phyloP scores from a whole-genome alignment of 2,113 vertebrate genomes.

The Hydrochoerus hydrochaeris region DNA sequence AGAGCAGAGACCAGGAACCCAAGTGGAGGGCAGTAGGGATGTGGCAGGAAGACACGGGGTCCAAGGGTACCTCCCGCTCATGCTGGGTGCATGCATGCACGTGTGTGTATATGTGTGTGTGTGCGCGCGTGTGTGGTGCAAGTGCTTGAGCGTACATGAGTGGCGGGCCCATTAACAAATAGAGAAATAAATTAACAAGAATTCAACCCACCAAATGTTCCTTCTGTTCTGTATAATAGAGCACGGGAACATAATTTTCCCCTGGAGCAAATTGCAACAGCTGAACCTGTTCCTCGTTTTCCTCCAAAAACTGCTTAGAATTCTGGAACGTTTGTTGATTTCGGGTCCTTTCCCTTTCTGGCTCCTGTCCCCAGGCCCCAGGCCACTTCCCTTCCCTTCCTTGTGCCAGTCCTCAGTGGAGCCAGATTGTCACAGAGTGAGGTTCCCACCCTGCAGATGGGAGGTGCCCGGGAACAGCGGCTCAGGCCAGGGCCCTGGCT shows the following conservation, averaged over 20 bases:
- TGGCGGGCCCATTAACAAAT: constrained; percentile 70
- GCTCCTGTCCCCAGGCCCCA: constrained; percentile 24
- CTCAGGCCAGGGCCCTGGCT: not conserved
- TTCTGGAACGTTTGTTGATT: constrained; percentile 61
- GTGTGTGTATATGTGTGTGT: no score
- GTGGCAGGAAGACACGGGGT: not conserved
- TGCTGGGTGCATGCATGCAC: not conserved
- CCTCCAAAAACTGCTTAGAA: constrained; percentile 73
- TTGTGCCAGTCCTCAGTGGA: not conserved
- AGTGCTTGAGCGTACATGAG: not conserved
- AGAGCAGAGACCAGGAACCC: not conserved
- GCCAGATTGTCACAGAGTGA: not conserved
- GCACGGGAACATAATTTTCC: constrained; percentile 74
- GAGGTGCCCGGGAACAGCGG: not conserved
- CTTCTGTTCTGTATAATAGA: constrained; percentile 77
- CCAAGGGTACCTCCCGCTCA: rapidly evolving
- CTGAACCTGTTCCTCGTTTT: constrained; percentile 67
- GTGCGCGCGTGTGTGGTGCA: not conserved
- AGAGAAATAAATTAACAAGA: constrained; percentile 79
- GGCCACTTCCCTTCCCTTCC: constrained; percentile 49
- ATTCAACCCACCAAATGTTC: constrained; percentile 78
- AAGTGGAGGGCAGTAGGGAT: not conserved
- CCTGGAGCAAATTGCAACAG: constrained; percentile 73
- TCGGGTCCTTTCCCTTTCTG: constrained; percentile 54
- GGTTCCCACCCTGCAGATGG: not conserved